Evolutionary conservation across 2,113 vertebrate genomes (phyloP), one percentile per base, ranked within the genome.

Genomic region (Chaetodon trifascialis): DNA sequence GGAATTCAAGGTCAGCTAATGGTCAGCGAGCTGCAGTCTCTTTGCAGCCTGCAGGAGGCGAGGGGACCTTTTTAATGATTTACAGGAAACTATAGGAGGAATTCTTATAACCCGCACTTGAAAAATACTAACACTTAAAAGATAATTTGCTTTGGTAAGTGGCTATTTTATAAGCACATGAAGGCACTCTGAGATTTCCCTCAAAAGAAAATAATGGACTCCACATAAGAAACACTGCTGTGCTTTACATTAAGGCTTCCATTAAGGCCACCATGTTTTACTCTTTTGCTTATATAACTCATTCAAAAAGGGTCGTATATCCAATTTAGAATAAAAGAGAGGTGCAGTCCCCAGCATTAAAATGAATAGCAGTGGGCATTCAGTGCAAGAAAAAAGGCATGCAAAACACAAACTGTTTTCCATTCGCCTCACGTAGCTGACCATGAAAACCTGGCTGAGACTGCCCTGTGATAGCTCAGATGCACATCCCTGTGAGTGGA

Each of bases 401-500:
- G 44, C 51, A 64, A 76, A 69, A 54, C 73, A 10, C 42, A 11
- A 1, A 12, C 36, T 4, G 8, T 62, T 87, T 86, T 66, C 76
- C 47, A 90, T 88, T 79, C 84, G 70, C 79, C 79, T 90, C 90
- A 85, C 62, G 49, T 46, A 60, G 69, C 25, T 19, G 49, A 49
- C 54, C 54, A 4, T 76, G 47, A 67, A 77, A 67, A 72, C 72
- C 52, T 52, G 80, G 80, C 69, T 72, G 62, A 67, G 74, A 83
- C 56, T 38, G 67, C 73, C 70, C 77, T 63, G 60, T 80, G 79
- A 77, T 74, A 42, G 80, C 78, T 84, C 68, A 72, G 83, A 86
- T 66, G 83, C 82, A 83, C 81, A 51, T 42, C 58, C 72, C 56
- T 73, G 76, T 73, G 54, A 38, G 40, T 25, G 70, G 62, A 85